A percentile compares a stretch with the other conserved stretches of the same genome.
phyloP scores from a whole-genome alignment of 2,113 vertebrate genomes.

The Phyllopteryx taeniolatus region DNA sequence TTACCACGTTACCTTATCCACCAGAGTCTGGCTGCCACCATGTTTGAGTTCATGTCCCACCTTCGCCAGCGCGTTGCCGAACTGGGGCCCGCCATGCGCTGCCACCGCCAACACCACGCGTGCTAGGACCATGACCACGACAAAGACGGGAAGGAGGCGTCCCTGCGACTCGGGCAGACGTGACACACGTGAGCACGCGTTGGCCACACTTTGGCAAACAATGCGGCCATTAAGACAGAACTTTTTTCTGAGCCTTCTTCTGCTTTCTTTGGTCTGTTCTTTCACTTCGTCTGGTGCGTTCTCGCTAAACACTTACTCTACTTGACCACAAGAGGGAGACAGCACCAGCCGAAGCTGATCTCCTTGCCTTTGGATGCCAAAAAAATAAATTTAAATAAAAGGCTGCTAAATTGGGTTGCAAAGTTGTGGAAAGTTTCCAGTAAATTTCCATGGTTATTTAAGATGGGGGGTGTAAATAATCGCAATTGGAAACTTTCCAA shows the following conservation, averaged over 20 bases:
- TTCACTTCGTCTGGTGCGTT: slow-evolving; percentile 7
- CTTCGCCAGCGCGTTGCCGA: slow-evolving; percentile 83
- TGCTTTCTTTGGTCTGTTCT: neutral
- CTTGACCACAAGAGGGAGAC: slow-evolving; percentile 36
- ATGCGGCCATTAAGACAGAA: neutral
- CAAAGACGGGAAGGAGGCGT: slow-evolving; percentile 7
- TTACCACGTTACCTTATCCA: slow-evolving; percentile 96
- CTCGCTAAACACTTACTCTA: neutral
- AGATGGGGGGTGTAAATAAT: too few relatives aligned
- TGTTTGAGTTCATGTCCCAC: slow-evolving; percentile 93
- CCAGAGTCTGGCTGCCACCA: slow-evolving; percentile 92
- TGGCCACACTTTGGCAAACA: neutral
- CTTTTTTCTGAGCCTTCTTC: slow-evolving; percentile 44
- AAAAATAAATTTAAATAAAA: neutral
- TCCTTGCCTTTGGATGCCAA: neutral
- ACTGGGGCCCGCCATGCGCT: slow-evolving; percentile 51
- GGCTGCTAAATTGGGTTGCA: neutral
- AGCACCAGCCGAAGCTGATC: slow-evolving; percentile 12
- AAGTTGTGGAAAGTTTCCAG: neutral
- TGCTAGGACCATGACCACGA: neutral
- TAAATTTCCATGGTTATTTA: too few relatives aligned
- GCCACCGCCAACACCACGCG: slow-evolving; percentile 20
- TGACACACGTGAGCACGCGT: slow-evolving; percentile 9
- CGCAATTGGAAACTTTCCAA: too few relatives aligned
- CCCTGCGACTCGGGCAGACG: slow-evolving; percentile 8